Percentiles rank a stretch among this genome's conserved stretches.
These are phyloP conservation scores for Hyposoter didymator DNA, from an alignment of 2,888 invertebrate genomes.

Conservation along the genomic window DNA sequence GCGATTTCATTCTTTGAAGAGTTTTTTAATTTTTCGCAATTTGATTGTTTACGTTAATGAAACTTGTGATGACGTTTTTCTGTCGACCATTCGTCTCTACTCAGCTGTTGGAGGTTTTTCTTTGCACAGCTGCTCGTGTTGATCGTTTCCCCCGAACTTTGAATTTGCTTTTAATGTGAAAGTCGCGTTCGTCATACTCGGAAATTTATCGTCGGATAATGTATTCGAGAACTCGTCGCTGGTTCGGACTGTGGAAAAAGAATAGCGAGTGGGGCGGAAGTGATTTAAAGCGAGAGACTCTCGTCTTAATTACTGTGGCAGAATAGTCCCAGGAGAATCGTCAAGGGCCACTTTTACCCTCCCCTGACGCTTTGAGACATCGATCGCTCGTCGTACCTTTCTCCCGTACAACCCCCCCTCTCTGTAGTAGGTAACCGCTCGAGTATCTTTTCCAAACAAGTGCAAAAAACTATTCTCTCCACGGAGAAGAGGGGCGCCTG, in stretches of 20 bases:
- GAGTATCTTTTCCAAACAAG: conserved; percentile 18
- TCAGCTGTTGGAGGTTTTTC: not conserved
- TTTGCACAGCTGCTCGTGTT: not conserved
- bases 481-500: not conserved
- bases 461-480: not conserved
- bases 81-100: not conserved
- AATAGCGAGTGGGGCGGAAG: not conserved
- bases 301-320: conserved; percentile 60
- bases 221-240: not conserved
- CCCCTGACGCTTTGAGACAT: conserved; percentile 61
- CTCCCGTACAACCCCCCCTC: not conserved
- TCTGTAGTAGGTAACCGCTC: conserved; percentile 5
- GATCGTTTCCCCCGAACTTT: not conserved
- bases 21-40: not conserved
- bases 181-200: not conserved
- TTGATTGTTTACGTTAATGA: not conserved
- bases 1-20: not conserved
- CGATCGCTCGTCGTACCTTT: conserved; percentile 46
- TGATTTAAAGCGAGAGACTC: conserved; percentile 44
- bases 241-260: not conserved
- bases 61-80: not conserved
- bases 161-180: not conserved
- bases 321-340: conserved; percentile 55
- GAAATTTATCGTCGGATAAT: not conserved
- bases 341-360: conserved; percentile 59